Conservation (phyloP, 2,888 invertebrate genomes). For the Cecidostiba fungosa region DNA sequence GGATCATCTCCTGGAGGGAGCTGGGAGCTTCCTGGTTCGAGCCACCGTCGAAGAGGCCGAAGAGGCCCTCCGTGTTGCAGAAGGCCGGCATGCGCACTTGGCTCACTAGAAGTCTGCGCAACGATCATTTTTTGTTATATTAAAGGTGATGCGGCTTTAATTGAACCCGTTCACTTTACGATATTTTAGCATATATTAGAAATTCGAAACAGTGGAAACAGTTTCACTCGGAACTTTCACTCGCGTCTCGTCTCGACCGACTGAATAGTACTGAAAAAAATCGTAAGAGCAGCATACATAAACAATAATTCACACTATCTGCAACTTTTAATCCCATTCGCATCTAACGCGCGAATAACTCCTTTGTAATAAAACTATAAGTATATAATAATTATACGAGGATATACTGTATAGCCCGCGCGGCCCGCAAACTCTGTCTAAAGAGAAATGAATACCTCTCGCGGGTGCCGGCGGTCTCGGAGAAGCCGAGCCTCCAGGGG, state of each 20-base stretch:
- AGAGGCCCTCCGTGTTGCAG: conserved; percentile 90
- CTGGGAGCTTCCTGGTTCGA: conserved; percentile 86
- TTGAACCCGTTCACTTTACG: not conserved
- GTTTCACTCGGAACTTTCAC: conserved; percentile 45
- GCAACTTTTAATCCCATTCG: not conserved
- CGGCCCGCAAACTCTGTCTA: not conserved
- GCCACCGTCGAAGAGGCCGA: conserved; percentile 92
- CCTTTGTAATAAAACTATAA: too few species aligned
- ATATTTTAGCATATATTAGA: conserved; percentile 37
- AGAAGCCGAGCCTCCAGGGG: conserved; percentile 92
- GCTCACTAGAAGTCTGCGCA: conserved; percentile 85
- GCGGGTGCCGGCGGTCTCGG: conserved; percentile 89
- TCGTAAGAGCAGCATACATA: too few species aligned
- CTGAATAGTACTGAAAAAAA: too few species aligned
- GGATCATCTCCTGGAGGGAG: conserved; percentile 88
- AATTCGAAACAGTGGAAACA: not conserved
- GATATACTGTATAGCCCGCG: not conserved
- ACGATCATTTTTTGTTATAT: not conserved
- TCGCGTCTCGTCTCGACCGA: conserved; percentile 8
- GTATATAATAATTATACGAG: too few species aligned
- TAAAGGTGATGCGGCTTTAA: too few species aligned
- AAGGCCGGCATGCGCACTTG: conserved; percentile 90
- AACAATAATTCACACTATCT: not conserved
- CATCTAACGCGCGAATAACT: too few species aligned
- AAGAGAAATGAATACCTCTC: conserved; percentile 79